Base-by-base conservation (phyloP, 2,113 vertebrate species). In the Caranx ignobilis region DNA sequence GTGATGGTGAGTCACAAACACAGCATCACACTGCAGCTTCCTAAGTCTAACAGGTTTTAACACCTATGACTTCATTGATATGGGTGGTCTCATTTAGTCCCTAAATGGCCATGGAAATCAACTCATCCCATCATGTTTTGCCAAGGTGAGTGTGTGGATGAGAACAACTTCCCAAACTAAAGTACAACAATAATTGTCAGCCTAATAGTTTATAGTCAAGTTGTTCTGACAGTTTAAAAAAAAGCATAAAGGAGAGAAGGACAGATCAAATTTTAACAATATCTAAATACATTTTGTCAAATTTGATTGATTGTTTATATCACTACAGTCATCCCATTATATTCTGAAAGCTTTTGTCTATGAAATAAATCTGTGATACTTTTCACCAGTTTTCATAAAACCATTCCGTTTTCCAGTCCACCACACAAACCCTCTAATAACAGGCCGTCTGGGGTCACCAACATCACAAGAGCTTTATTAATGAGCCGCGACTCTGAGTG, bases 51-150 rank as follows among this genome's bases (percentile, higher is more conserved):
- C 19, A 11, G 70, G 21, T 73, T 54, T 77, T 52, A 67, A 69
- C 21, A 50, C 55, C 54, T 48, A 71, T 57, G 74, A 31, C 67
- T 12, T 13, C 11, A 26, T 15, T n/a, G 35, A 50, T 70, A 43
- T 81, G 66, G 71, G 71, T 65, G 68, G 68, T 79, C 56, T 71
- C 12, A 54, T 55, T 79, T 26, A 72, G 21, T 79, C 69, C 11
- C 47, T 75, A 78, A 71, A 76, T 45, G 59, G 67, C 43, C 67
- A 26, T 82, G 83, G 63, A 57, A 75, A 35, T 54, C 21, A 50
- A 68, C 12, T 47, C 13, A 65, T 48, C 71, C 21, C 45, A 35
- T 52, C 69, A 35, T 73, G 19, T 72, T 85, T 82, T 82, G 81
- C 77, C 60, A 2, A 66, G 26, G 26, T 26, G 26, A 26, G 41